Percentiles rank a stretch among this genome's conserved stretches.
These are phyloP conservation scores for Chlamydotis undulata DNA, from an alignment of 2,113 vertebrate species.

Conservation along the genomic window DNA sequence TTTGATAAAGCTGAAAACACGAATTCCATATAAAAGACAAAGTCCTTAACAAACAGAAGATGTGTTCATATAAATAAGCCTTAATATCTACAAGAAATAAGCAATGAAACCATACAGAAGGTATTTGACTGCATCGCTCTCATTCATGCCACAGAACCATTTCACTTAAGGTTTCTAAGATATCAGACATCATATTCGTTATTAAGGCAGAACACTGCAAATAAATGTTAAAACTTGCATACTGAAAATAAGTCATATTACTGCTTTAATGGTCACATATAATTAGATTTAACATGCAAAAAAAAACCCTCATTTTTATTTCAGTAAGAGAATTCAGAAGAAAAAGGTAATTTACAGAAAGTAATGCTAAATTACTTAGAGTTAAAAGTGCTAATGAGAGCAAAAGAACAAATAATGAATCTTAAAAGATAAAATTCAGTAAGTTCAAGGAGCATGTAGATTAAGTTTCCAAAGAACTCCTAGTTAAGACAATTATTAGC, in stretches of 20 bases:
- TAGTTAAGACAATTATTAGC: neutral
- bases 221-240: neutral
- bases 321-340: neutral
- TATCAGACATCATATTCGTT: neutral
- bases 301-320: neutral
- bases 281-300: neutral
- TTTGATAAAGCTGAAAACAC: slow-evolving; percentile 3
- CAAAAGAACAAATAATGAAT: neutral
- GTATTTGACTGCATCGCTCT: neutral
- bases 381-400: neutral
- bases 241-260: neutral
- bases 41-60: neutral
- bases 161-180: neutral
- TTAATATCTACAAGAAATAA: neutral
- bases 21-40: neutral
- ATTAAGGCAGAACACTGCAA: neutral
- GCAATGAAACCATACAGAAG: neutral
- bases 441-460: neutral
- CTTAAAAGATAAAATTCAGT: neutral
- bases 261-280: neutral
- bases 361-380: neutral
- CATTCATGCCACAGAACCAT: neutral
- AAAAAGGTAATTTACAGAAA: neutral
- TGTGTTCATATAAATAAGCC: neutral
- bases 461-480: neutral